Percentiles rank a stretch among this genome's conserved stretches.
Evolutionary conservation across 2,888 invertebrate genomes (phyloP).

Genomic region (Drosophila infuscata): DNA sequence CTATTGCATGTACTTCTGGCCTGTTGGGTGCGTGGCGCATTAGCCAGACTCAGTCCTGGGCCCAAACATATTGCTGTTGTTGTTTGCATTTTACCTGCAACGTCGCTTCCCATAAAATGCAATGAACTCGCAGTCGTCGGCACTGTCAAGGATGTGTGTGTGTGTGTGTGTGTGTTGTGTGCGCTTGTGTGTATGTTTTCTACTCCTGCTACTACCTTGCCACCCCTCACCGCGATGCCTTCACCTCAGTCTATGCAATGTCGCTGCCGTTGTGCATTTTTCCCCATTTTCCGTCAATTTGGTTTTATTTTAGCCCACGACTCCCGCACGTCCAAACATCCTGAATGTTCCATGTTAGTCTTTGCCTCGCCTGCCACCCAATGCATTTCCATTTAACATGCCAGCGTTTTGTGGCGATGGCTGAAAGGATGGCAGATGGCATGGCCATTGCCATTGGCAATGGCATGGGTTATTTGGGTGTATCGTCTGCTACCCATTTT

Average conservation of each 20-base stretch:
- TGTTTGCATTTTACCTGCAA: constrained; percentile 78
- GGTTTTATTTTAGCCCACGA: constrained; percentile 68
- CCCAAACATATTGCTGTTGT: constrained; percentile 40
- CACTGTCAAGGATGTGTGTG: constrained; percentile 50
- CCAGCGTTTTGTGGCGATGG: constrained; percentile 36
- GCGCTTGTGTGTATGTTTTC: constrained; percentile 5
- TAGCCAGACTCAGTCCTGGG: constrained; percentile 55
- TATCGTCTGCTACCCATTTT: constrained; percentile 20
- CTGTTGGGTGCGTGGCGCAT: constrained; percentile 62
- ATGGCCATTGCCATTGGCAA: constrained; percentile 14
- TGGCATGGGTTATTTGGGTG: constrained; percentile 18
- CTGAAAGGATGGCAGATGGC: constrained; percentile 24
- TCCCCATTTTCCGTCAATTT: constrained; percentile 77
- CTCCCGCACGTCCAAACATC: constrained; percentile 46
- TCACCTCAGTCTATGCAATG: neutral
- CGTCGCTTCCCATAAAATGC: constrained; percentile 77
- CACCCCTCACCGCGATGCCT: neutral
- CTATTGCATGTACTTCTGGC: constrained; percentile 14
- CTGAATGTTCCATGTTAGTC: constrained; percentile 48
- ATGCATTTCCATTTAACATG: constrained; percentile 77
- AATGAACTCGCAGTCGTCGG: constrained; percentile 70
- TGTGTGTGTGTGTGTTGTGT: constrained; percentile 19
- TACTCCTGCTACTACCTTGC: constrained; percentile 13
- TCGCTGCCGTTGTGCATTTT: constrained; percentile 62
- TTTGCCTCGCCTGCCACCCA: constrained; percentile 45